Conservation (phyloP, 2,113 vertebrate species). For the Daboia siamensis region DNA sequence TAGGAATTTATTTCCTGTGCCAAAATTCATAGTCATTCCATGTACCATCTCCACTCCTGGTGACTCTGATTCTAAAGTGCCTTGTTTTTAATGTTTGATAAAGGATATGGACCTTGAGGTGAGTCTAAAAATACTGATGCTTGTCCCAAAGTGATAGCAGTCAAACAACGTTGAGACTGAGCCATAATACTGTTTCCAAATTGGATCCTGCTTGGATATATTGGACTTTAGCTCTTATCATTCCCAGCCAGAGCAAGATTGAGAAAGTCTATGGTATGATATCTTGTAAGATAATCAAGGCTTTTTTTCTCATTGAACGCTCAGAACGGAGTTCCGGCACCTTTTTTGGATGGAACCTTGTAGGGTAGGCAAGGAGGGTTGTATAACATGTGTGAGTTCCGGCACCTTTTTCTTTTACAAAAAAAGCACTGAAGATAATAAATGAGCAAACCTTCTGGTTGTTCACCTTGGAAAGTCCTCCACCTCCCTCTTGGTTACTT, state of each 20-base stretch:
- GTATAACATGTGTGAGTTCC: too few species aligned
- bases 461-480: background rate
- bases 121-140: background rate
- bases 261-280: background rate
- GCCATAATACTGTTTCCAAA: background rate
- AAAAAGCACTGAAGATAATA: too few species aligned
- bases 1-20: background rate
- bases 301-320: too few species aligned
- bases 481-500: background rate
- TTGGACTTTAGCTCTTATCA: too few species aligned
- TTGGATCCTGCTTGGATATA: too few species aligned
- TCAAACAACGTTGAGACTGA: background rate
- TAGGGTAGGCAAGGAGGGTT: too few species aligned
- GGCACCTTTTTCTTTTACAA: too few species aligned
- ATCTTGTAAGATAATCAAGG: background rate
- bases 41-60: background rate
- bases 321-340: too few species aligned
- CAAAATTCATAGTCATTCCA: background rate
- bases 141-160: background rate
- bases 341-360: too few species aligned
- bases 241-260: background rate
- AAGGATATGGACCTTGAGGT: background rate
- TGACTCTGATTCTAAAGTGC: background rate
- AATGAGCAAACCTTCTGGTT: background rate
- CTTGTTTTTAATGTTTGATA: background rate